Base-by-base conservation (phyloP, 2,888 invertebrate species). In the Dynastes hyllus region DNA sequence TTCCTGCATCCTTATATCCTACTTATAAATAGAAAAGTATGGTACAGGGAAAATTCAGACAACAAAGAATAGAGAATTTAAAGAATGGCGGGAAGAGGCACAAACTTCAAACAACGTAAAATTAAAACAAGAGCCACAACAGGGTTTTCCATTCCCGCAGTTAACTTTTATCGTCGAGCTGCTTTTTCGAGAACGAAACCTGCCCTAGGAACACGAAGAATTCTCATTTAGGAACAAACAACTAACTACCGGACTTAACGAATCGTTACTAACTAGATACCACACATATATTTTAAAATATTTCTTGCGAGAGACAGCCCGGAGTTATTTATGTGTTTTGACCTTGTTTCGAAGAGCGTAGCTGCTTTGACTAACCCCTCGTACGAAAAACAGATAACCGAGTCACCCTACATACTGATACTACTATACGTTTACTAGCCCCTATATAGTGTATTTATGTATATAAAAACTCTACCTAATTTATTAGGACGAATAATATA, bases 281-380 rank as follows among this genome's bases (percentile, higher is more conserved):
- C 3, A 13, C 70, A 32, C 29, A 53, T 70, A 53, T 70, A 70
- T 70, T 70, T 70, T 70, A 51, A 70, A 70, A 70, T 70, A 70
- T 70, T 70, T 70, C 53, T 29, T 32, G 70, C 53, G 53, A 32
- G 53, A 70, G 70, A 70, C 70, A 53, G 13, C 13, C n/a, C n/a
- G 45, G 53, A 32, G 70, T 70, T 70, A 70, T 70, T 70, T 70
- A 70, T 70, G 70, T 70, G 70, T 70, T 70, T 29, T 70, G 70
- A 70, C 70, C 70, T 32, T 32, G 29, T 70, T 70, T 32, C 53
- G 8, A 69, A 40, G 3, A 32, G 32, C 51, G 51, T 69, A 69
- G 69, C 51, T 53, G 13, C n/a, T 32, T 5, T 4, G 32, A 3
- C 45, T 22, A 16, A 55, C 55, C 55, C 22, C 32, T 63, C n/a